Conservation (phyloP, 2,888 invertebrate genomes). For the Leptopterna dolabrata region DNA sequence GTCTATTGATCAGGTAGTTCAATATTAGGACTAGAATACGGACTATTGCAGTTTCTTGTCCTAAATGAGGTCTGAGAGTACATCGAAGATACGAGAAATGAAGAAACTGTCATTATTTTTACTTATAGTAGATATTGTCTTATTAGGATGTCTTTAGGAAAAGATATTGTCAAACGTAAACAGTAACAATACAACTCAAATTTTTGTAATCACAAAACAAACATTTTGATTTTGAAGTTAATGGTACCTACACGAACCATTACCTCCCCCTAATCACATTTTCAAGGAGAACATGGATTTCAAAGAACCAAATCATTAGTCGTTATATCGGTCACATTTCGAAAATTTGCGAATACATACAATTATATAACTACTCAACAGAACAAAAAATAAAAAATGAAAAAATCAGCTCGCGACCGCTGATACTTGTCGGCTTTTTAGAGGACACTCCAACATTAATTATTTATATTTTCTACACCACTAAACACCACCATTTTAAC, state of each 20-base stretch:
- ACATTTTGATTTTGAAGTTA: not conserved
- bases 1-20: not conserved
- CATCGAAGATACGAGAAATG: not conserved
- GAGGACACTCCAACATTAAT: not conserved
- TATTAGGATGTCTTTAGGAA: not conserved
- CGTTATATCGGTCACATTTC: no score
- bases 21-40: not conserved
- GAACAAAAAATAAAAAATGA: no score
- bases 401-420: not conserved
- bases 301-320: no score
- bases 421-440: not conserved
- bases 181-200: not conserved
- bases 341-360: no score
- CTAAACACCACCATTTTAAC: not conserved
- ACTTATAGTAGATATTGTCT: not conserved
- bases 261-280: no score
- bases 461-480: not conserved
- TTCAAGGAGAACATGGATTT: no score
- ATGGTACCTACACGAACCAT: no score
- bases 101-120: not conserved
- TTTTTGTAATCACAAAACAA: not conserved
- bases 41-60: not conserved
- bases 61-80: not conserved
- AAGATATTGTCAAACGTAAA: not conserved
- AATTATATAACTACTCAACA: no score